Evolutionary conservation across 2,113 vertebrate genomes (phyloP).

Genomic region (Thalassarche chlororhynchos): DNA sequence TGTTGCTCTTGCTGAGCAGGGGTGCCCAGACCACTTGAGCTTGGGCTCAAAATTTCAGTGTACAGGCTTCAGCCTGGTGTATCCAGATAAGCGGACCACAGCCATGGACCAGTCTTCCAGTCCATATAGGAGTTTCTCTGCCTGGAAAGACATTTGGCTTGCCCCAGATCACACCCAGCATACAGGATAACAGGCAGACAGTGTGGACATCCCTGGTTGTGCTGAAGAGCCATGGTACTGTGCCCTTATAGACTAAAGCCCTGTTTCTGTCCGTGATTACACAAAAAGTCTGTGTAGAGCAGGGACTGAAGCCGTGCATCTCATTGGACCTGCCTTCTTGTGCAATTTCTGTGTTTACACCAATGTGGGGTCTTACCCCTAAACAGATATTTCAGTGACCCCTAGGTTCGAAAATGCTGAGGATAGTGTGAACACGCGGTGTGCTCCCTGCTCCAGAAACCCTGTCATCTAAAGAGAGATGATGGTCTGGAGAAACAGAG

Average conservation of each 20-base stretch:
- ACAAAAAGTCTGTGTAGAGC: background rate
- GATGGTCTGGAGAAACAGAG: background rate
- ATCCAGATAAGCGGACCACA: accelerated
- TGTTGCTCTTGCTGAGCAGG: background rate
- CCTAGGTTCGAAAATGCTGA: background rate
- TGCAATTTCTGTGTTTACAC: background rate
- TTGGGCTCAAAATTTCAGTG: background rate
- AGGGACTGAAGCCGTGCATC: background rate
- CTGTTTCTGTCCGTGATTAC: background rate
- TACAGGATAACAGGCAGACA: accelerated
- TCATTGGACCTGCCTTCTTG: background rate
- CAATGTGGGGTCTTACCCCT: background rate
- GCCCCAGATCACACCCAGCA: background rate
- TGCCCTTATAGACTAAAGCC: background rate
- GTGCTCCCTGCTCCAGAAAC: background rate
- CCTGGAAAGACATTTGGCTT: background rate
- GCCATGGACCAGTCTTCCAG: background rate
- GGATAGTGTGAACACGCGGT: background rate
- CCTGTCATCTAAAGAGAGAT: background rate
- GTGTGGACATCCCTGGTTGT: background rate
- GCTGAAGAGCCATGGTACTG: background rate
- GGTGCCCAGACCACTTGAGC: background rate
- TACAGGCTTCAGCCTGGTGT: background rate
- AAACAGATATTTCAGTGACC: background rate
- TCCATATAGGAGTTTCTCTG: background rate